These are phyloP conservation scores for Atta colombica DNA, from an alignment of 1,140 invertebrate species.

Conservation along the genomic window DNA sequence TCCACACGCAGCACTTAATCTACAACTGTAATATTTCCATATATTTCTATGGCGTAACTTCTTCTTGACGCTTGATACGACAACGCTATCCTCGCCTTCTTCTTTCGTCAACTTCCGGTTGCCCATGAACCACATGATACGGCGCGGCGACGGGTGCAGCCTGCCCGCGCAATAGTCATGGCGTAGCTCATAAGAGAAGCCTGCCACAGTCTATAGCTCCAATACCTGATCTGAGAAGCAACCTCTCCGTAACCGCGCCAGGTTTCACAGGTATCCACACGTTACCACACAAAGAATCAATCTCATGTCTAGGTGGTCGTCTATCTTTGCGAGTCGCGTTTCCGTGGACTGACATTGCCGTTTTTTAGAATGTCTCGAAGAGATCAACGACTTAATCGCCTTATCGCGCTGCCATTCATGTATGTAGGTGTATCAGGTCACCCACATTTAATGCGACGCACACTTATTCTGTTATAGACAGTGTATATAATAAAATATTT, in stretches of 20 bases:
- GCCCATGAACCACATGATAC: constrained; percentile 79
- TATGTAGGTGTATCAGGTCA: constrained; percentile 38
- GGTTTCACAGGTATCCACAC: constrained; percentile 88
- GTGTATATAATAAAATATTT: constrained; percentile 13
- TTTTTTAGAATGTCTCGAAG: constrained; percentile 55
- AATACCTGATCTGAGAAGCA: constrained; percentile 94
- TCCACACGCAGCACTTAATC: constrained; percentile 72
- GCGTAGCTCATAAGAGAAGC: constrained; percentile 93
- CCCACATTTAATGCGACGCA: constrained; percentile 41
- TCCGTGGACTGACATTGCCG: constrained; percentile 50
- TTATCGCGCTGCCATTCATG: constrained; percentile 49
- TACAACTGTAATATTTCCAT: constrained; percentile 84
- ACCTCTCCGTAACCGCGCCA: constrained; percentile 89
- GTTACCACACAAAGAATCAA: constrained; percentile 75
- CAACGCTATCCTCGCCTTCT: constrained; percentile 85
- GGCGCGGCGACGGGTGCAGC: constrained; percentile 83
- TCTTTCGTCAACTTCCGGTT: constrained; percentile 83
- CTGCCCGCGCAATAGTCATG: constrained; percentile 92
- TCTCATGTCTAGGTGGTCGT: constrained; percentile 76
- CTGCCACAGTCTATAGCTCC: constrained; percentile 92
- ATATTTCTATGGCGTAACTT: constrained; percentile 86
- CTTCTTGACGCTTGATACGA: constrained; percentile 85
- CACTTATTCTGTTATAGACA: constrained; percentile 25
- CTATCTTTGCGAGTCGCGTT: constrained; percentile 72
- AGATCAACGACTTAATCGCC: constrained; percentile 24